Conservation (phyloP, 2,797 vertebrate genomes). For the Lepus townsendii region DNA sequence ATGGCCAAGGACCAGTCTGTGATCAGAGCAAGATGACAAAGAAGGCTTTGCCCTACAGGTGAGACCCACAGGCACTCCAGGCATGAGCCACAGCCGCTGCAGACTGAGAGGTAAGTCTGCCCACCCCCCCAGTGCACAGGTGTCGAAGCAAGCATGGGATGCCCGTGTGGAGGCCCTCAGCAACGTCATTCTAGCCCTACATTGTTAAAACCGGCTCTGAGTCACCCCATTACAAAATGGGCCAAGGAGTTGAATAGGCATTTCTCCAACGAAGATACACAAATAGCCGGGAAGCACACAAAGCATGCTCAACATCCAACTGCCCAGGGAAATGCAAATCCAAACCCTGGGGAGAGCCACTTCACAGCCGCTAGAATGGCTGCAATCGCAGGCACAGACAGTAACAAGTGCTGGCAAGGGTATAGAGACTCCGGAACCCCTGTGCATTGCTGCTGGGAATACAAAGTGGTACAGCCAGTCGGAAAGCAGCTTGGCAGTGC, state of each 20-base stretch:
- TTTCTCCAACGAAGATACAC: constrained; percentile 19
- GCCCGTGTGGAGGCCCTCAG: background rate
- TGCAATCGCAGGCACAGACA: background rate
- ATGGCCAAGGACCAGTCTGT: background rate
- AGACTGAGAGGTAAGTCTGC: background rate
- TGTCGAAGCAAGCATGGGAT: background rate
- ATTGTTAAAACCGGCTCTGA: background rate
- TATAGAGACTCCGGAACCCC: background rate
- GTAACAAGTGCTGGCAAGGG: background rate
- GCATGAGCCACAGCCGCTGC: background rate
- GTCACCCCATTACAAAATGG: background rate
- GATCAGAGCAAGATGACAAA: background rate
- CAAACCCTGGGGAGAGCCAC: background rate
- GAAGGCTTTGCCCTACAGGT: background rate
- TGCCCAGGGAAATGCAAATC: background rate
- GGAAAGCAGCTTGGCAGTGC: background rate
- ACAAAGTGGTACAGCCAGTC: fast-evolving
- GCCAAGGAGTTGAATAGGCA: background rate
- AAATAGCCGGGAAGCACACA: background rate
- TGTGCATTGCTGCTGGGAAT: fast-evolving
- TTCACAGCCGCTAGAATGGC: background rate
- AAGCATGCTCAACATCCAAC: background rate
- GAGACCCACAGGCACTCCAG: background rate
- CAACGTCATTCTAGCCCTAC: no score
- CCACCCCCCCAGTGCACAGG: background rate